Base-by-base conservation (phyloP, 2,113 vertebrate genomes). In the Anas platyrhynchos region DNA sequence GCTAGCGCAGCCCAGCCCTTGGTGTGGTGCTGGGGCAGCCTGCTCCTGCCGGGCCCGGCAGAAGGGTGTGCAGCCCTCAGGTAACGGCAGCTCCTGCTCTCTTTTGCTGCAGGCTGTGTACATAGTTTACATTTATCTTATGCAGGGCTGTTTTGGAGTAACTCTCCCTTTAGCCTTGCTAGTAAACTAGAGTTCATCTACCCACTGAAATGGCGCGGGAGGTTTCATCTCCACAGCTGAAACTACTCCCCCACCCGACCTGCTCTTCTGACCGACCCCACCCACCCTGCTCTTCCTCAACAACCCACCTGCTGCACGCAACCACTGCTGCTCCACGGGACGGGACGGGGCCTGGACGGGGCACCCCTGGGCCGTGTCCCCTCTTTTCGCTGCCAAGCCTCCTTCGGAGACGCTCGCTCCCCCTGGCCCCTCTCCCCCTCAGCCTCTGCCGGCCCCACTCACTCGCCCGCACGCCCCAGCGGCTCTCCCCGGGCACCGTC, bases 1-100 rank as follows among this genome's bases (percentile, higher is more conserved):
- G 17, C 0, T 0, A 15, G n/a, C 3, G 68, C 3, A 52, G 56
- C 6, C 20, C 46, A 48, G 46, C 46, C 46, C 9, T 22, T 48
- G 46, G 21, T 21, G 1, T 32, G 15, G 48, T 0, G 2, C 63
- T 21, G 34, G 22, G 29, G 27, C 54, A 31, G 27, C 17, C 72
- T 44, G 43, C 32, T 16, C n/a, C 79, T 8, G 44, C 2, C 36
- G 22, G 68, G 32, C 26, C 52, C 16, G 34, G 3, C 6, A 16
- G 6, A 9, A 25, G 43, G 23, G 11, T 23, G 3, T 0, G 2
- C 31, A 58, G 50, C 61, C 29, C 46, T 27, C 43, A 6, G 52
- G 21, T 38, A 50, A 61, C 16, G 78, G n/a, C 50, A 66, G 36
- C 15, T 23, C 32, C 11, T 29, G 41, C 3, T 4, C 4, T 82